phyloP scores from a whole-genome alignment of 2,113 vertebrate genomes.

The Zosterops borbonicus region DNA sequence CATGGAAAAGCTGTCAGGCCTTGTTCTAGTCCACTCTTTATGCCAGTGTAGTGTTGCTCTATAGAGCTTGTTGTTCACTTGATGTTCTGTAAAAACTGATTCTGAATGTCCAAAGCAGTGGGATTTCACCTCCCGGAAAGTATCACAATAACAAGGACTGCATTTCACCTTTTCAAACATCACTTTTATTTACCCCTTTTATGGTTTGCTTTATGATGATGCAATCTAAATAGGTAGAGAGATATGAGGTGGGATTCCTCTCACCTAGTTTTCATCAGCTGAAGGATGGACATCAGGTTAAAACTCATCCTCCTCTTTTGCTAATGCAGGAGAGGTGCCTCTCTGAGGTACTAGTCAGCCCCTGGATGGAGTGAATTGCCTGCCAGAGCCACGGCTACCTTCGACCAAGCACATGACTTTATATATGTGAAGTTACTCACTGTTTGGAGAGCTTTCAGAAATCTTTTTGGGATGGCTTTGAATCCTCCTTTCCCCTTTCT shows the following conservation, averaged over 20 bases:
- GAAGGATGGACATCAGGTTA: neutral
- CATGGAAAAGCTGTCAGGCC: neutral
- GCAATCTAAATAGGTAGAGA: neutral
- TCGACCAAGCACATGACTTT: neutral
- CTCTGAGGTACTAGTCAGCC: neutral
- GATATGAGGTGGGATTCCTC: neutral
- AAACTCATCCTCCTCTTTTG: neutral
- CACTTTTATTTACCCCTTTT: neutral
- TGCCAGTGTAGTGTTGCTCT: neutral
- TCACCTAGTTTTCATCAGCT: neutral
- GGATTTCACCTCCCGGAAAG: neutral
- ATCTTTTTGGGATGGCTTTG: neutral
- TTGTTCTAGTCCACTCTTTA: neutral
- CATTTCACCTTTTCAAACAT: neutral
- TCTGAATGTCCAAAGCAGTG: neutral
- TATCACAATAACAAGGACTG: neutral
- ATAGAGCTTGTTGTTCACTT: neutral
- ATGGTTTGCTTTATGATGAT: neutral
- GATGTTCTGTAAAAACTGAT: neutral
- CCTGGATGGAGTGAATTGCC: neutral
- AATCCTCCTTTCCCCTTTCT: neutral
- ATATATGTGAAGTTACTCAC: neutral
- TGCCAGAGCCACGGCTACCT: neutral
- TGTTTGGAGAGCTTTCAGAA: neutral
- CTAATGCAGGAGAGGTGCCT: neutral